A percentile compares a stretch with the other conserved stretches of the same genome.
These are phyloP conservation scores for Willisornis vidua DNA, from an alignment of 2,113 vertebrate species.

Conservation along the genomic window DNA sequence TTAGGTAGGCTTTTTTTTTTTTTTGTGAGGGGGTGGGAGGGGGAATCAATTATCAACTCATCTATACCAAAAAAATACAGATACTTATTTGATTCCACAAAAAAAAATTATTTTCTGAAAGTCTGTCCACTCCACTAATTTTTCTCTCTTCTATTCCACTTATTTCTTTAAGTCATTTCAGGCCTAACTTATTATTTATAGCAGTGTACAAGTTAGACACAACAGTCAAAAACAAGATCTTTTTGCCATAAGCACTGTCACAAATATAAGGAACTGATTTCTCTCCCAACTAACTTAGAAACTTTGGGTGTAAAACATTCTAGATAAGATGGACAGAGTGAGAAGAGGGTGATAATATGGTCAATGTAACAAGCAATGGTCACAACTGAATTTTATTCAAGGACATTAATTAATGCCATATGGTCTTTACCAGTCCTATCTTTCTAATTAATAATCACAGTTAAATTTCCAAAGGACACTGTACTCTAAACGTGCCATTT, in stretches of 20 bases:
- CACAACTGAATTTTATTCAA: background rate
- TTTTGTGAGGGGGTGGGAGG: fast-evolving
- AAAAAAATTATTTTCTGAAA: background rate
- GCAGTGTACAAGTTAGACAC: background rate
- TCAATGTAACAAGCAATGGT: background rate
- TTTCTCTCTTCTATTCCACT: background rate
- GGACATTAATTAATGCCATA: background rate
- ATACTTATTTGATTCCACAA: background rate
- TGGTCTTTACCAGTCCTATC: background rate
- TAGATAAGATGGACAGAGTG: background rate
- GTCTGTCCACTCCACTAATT: background rate
- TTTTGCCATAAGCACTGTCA: background rate
- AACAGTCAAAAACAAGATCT: background rate
- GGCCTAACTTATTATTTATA: background rate
- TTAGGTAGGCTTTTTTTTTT: background rate
- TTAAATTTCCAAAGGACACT: background rate
- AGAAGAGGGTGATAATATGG: background rate
- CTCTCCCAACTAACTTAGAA: background rate
- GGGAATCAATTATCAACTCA: background rate
- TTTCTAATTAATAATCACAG: background rate
- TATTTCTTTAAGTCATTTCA: background rate
- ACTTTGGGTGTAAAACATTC: background rate
- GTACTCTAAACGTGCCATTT: background rate
- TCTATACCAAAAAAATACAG: background rate
- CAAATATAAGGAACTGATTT: background rate